These are phyloP conservation scores for Linnaemya vulpina DNA, from an alignment of 2,888 invertebrate species.

Conservation along the genomic window DNA sequence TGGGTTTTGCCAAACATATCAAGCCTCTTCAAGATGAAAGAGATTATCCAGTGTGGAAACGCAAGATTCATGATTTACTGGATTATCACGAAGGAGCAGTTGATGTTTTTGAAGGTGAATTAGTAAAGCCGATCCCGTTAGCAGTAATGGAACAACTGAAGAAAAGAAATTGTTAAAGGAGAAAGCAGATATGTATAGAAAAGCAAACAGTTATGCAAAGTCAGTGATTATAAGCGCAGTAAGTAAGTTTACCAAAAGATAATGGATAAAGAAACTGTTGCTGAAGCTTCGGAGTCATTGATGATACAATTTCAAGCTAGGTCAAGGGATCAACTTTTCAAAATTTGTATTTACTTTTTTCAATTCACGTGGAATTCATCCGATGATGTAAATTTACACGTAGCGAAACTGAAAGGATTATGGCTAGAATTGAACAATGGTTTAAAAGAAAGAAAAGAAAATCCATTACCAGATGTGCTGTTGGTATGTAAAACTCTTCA, in stretches of 20 bases:
- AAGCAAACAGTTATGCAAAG: conserved; percentile 79
- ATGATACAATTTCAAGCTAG: conserved; percentile 75
- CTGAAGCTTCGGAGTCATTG: conserved; percentile 75
- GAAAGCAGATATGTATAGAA: conserved; percentile 73
- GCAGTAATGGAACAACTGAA: no score
- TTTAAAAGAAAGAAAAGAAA: conserved; percentile 73
- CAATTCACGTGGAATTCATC: conserved; percentile 75
- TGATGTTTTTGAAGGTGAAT: conserved; percentile 31
- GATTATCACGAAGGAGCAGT: conserved; percentile 67
- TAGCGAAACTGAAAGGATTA: conserved; percentile 72
- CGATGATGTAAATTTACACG: conserved; percentile 76
- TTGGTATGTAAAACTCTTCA: conserved; percentile 75
- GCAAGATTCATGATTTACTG: conserved; percentile 61
- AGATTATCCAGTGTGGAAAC: conserved; percentile 44
- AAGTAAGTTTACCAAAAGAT: conserved; percentile 74
- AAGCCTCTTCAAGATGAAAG: no score
- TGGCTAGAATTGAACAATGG: conserved; percentile 76
- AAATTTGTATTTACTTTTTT: conserved; percentile 77
- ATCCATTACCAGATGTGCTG: conserved; percentile 73
- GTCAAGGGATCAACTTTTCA: conserved; percentile 76
- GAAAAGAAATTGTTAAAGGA: no score
- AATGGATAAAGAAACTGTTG: conserved; percentile 77
- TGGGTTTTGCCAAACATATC: not conserved
- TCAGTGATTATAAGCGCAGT: conserved; percentile 76
- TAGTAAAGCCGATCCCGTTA: no score